phyloP scores from a whole-genome alignment of 2,888 invertebrate genomes.

The Pristionchus arcanus region DNA sequence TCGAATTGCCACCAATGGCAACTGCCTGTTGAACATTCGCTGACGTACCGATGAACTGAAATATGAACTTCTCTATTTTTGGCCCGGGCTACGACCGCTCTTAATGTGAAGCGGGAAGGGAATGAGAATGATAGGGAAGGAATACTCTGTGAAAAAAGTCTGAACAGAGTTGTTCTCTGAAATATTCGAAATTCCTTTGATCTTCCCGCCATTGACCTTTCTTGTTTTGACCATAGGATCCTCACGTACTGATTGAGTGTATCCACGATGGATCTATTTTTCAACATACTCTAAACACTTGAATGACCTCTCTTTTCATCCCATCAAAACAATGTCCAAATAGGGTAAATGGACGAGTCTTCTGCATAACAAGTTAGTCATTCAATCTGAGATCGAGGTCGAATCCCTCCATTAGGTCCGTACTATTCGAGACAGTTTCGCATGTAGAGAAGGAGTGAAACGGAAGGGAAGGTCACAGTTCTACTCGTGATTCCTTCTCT shows the following conservation, averaged over 20 bases:
- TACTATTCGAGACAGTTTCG: background rate
- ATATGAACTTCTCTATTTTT: no score
- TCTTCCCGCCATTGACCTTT: background rate
- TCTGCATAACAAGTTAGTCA: slow-evolving; percentile 46
- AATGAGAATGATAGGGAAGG: no score
- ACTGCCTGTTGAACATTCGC: slow-evolving; percentile 66
- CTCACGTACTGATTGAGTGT: background rate
- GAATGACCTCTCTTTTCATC: slow-evolving; percentile 38
- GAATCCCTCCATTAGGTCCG: background rate
- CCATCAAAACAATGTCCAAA: slow-evolving; percentile 48
- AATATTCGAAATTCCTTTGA: background rate
- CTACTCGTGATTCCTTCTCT: background rate
- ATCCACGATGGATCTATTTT: background rate
- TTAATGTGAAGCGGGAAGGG: no score
- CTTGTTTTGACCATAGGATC: background rate
- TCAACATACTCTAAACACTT: slow-evolving; percentile 8
- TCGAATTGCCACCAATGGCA: slow-evolving; percentile 60
- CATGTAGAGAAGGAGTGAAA: background rate
- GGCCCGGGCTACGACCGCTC: no score
- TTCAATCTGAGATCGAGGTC: slow-evolving; percentile 32
- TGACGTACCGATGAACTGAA: slow-evolving; percentile 70
- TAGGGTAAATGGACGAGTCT: background rate
- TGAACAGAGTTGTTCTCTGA: no score
- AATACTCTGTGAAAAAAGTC: no score
- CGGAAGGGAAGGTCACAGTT: background rate